Conservation (phyloP, 2,113 vertebrate species). For the Kobus ellipsiprymnus region DNA sequence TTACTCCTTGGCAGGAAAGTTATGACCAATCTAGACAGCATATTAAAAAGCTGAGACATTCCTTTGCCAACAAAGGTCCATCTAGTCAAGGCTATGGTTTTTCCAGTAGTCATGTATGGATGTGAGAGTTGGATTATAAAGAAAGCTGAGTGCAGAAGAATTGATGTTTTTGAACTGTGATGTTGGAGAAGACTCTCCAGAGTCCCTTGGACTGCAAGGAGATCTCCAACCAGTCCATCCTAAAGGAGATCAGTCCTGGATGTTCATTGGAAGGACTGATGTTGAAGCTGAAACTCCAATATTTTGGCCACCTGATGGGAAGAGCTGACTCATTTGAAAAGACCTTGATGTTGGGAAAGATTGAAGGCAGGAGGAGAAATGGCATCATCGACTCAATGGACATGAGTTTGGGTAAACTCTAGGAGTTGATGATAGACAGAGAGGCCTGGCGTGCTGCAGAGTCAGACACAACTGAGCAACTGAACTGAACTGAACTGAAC, state of each 20-base stretch:
- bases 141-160: background rate
- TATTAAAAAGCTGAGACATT: background rate
- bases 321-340: background rate
- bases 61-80: background rate
- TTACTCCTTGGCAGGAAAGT: background rate
- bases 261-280: background rate
- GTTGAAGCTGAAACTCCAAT: background rate
- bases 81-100: background rate
- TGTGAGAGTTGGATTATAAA: background rate
- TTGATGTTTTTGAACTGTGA: background rate
- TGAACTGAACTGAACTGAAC: background rate
- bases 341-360: background rate
- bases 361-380: background rate
- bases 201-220: background rate
- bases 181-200: background rate
- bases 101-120: background rate
- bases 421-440: background rate
- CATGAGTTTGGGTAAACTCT: background rate
- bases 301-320: background rate
- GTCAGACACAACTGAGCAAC: background rate
- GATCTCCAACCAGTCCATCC: background rate
- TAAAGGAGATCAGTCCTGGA: background rate
- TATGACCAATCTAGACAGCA: background rate
- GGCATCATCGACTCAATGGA: background rate
- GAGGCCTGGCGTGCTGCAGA: background rate